A percentile compares a stretch with the other conserved stretches of the same genome.
These are phyloP conservation scores for Acipenser transmontanus DNA, from an alignment of 2,797 vertebrate genomes.

Conservation along the genomic window DNA sequence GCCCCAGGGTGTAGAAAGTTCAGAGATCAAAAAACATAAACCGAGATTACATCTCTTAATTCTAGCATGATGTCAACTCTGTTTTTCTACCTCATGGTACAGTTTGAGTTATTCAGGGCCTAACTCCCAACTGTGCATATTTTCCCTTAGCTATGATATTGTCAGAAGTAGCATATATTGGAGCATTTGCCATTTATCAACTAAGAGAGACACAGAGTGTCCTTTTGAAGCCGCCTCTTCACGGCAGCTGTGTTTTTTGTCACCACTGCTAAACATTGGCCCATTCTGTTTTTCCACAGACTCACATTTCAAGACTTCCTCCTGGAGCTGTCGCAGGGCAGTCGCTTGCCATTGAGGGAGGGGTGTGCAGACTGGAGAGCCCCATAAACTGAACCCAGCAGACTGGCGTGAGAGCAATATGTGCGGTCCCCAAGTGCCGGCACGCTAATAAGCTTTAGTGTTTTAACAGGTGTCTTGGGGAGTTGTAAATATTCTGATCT, in stretches of 20 bases:
- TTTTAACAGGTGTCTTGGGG: slow-evolving; percentile 57
- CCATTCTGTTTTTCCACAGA: slow-evolving; percentile 56
- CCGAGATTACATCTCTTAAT: slow-evolving; percentile 29
- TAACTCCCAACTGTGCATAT: slow-evolving; percentile 18
- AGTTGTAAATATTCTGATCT: slow-evolving; percentile 38
- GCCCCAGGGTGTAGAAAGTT: slow-evolving; percentile 36
- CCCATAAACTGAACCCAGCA: slow-evolving; percentile 56
- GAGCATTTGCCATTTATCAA: slow-evolving; percentile 31
- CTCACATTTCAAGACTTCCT: slow-evolving; percentile 96
- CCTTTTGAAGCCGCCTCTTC: slow-evolving; percentile 48
- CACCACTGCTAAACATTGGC: slow-evolving; percentile 1
- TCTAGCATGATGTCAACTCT: slow-evolving; percentile 37
- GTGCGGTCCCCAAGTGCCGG: slow-evolving; percentile 35
- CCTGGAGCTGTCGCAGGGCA: slow-evolving; percentile 92
- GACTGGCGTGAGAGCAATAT: slow-evolving; percentile 40
- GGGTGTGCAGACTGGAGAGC: slow-evolving; percentile 84
- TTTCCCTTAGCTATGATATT: slow-evolving; percentile 20
- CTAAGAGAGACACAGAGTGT: slow-evolving; percentile 25
- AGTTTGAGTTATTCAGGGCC: background rate
- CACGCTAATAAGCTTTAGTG: slow-evolving; percentile 52
- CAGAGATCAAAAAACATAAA: slow-evolving; percentile 27
- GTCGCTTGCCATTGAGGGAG: slow-evolving; percentile 95
- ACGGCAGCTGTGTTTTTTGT: slow-evolving; percentile 47
- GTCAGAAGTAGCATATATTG: slow-evolving; percentile 25
- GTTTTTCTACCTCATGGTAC: slow-evolving; percentile 26